A percentile compares a stretch with the other conserved stretches of the same genome.
Conservation (phyloP, 2,888 invertebrate species). For the Drosophila suboccidentalis region DNA sequence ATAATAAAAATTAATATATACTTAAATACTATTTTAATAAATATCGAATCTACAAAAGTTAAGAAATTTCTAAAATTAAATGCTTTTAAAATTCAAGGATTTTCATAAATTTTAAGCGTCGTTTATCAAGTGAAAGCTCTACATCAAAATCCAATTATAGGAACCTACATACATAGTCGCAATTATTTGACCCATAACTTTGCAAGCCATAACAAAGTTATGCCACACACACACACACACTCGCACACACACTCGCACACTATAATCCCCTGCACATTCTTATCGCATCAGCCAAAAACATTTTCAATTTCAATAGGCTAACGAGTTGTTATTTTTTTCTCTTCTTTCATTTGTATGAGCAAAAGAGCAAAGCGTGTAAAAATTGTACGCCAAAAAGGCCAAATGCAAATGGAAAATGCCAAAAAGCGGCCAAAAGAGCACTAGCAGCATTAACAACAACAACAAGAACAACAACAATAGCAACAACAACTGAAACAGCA, state of each 20-base stretch:
- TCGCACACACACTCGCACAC: slow-evolving; percentile 15
- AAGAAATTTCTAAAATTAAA: neutral
- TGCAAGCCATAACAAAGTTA: slow-evolving; percentile 52
- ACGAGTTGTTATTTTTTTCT: slow-evolving; percentile 65
- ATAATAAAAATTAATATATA: neutral
- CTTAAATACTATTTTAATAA: too few species aligned
- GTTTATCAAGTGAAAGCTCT: slow-evolving; percentile 33
- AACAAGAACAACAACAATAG: slow-evolving; percentile 40
- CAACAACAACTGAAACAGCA: slow-evolving; percentile 51
- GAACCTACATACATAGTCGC: slow-evolving; percentile 44
- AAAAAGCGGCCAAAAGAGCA: slow-evolving; percentile 72
- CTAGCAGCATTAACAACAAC: slow-evolving; percentile 31
- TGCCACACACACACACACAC: slow-evolving; percentile 21
- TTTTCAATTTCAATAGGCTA: slow-evolving; percentile 80
- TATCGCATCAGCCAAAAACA: slow-evolving; percentile 74
- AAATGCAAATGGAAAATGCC: slow-evolving; percentile 71
- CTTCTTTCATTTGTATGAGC: slow-evolving; percentile 56
- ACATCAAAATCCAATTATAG: slow-evolving; percentile 54
- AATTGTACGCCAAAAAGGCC: slow-evolving; percentile 68
- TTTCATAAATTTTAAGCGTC: slow-evolving; percentile 9
- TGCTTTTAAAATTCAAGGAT: neutral
- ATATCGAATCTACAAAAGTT: neutral
- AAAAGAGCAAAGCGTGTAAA: slow-evolving; percentile 63
- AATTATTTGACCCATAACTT: slow-evolving; percentile 60
- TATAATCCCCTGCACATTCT: slow-evolving; percentile 64